Evolutionary conservation across 2,888 invertebrate species (phyloP), one percentile per base, ranked within the genome.

Genomic region (Netelia virgata): DNA sequence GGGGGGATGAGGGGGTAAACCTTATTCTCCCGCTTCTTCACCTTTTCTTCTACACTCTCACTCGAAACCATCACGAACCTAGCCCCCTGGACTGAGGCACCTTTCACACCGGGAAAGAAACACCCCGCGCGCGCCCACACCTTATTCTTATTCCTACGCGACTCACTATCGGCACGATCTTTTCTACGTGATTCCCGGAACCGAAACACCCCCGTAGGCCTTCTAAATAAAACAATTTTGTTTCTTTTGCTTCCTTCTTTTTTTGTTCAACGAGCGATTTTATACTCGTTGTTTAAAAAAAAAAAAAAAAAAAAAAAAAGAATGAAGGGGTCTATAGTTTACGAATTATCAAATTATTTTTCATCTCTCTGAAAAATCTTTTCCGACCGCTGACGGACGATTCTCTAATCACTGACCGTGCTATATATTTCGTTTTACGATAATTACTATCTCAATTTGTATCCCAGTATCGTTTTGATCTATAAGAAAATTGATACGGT

Each of bases 21-120:
- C 50, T 70, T 23, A 74, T 78, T 79, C 70, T 47, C 28, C 61
- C 28, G 66, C 72, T 69, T 75, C 75, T 78, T 75, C 64, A 14
- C 75, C 76, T 61, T 59, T 73, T 61, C 50, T 74, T 47, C n/a
- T 16, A 57, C 63, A 68, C 61, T 68, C 73, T 74, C 57, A 72
- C 63, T 70, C 55, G 53, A 59, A 14, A 63, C 28, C 75, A 75
- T 78, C 69, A 50, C 61, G 63, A 64, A 66, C 43, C 18, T 68
- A 63, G 63, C 61, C 36, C 64, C 68, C 18, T 28, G 28, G 61
- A 41, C 47, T 55, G 23, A 20, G 47, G 28, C 47, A 55, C 73
- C 57, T 47, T 80, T 74, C 50, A 82, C 59, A 72, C 63, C 18
- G 61, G 20, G 16, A 43, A 57, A 47, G 63, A 63, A 75, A 78